A percentile compares a stretch with the other conserved stretches of the same genome.
Conservation (phyloP, 2,113 vertebrate species). For the Pipa parva region DNA sequence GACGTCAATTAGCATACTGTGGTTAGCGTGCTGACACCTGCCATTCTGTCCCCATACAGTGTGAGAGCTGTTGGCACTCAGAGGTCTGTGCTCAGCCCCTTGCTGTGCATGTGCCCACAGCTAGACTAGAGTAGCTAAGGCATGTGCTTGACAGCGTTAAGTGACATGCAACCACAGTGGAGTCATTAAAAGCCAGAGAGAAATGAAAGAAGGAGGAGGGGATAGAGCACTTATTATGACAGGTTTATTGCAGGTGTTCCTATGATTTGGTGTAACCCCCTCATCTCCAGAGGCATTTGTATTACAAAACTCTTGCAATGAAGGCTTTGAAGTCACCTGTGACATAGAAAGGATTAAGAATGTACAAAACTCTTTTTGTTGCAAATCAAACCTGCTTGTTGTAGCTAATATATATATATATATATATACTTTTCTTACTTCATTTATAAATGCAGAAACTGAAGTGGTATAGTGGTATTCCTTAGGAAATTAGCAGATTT, state of each 20-base stretch:
- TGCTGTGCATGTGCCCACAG: slow-evolving; percentile 26
- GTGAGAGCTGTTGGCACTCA: slow-evolving; percentile 24
- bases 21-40: slow-evolving; percentile 30
- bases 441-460: too few relatives aligned
- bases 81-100: slow-evolving; percentile 18
- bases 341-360: neutral
- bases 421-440: too few relatives aligned
- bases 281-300: slow-evolving; percentile 6
- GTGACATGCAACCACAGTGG: slow-evolving; percentile 32
- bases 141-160: slow-evolving; percentile 31
- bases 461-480: too few relatives aligned
- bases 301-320: neutral
- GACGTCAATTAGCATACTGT: slow-evolving; percentile 32
- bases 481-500: too few relatives aligned
- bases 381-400: too few relatives aligned
- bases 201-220: slow-evolving; percentile 18
- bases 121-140: slow-evolving; percentile 25
- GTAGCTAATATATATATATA: too few relatives aligned
- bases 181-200: slow-evolving; percentile 39
- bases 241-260: slow-evolving; percentile 38
- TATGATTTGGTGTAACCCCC: slow-evolving; percentile 22
- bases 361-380: neutral
- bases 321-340: slow-evolving; percentile 3
- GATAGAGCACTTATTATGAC: slow-evolving; percentile 39
- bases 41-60: slow-evolving; percentile 38